Percentiles rank a stretch among this genome's conserved stretches.
Evolutionary conservation across 2,113 vertebrate species (phyloP).

Genomic region (Numida meleagris): DNA sequence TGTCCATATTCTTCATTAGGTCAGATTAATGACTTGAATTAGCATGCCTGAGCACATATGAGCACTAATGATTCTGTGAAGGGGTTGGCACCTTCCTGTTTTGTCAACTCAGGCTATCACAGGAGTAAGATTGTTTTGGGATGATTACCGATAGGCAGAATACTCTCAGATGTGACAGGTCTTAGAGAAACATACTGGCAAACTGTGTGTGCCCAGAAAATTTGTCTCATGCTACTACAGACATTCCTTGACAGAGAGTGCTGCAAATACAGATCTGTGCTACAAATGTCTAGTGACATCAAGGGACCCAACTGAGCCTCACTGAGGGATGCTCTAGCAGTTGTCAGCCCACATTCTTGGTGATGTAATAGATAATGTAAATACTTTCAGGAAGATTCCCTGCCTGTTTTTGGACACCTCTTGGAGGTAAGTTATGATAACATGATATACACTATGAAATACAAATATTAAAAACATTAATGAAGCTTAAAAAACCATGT

Average conservation of each 20-base stretch:
- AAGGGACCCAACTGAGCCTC: not conserved
- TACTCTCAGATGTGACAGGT: not conserved
- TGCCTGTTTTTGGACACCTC: not conserved
- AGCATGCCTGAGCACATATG: not conserved
- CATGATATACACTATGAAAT: not conserved
- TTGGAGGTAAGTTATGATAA: not conserved
- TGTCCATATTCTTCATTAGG: not conserved
- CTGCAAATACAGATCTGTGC: not conserved
- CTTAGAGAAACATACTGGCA: not conserved
- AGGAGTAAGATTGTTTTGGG: not conserved
- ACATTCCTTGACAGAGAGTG: not conserved
- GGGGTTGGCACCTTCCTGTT: not conserved
- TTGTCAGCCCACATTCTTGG: not conserved
- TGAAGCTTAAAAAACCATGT: not conserved
- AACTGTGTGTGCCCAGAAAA: not conserved
- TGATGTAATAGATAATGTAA: not conserved
- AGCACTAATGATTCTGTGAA: not conserved
- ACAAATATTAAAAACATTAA: not conserved
- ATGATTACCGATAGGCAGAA: not conserved
- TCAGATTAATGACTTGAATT: not conserved
- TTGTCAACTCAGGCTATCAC: not conserved
- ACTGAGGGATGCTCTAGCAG: not conserved
- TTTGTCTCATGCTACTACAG: rapidly evolving
- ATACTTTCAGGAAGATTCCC: not conserved
- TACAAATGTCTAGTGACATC: not conserved